These are phyloP conservation scores for Pheosia tremula DNA, from an alignment of 2,888 invertebrate species.

Conservation along the genomic window DNA sequence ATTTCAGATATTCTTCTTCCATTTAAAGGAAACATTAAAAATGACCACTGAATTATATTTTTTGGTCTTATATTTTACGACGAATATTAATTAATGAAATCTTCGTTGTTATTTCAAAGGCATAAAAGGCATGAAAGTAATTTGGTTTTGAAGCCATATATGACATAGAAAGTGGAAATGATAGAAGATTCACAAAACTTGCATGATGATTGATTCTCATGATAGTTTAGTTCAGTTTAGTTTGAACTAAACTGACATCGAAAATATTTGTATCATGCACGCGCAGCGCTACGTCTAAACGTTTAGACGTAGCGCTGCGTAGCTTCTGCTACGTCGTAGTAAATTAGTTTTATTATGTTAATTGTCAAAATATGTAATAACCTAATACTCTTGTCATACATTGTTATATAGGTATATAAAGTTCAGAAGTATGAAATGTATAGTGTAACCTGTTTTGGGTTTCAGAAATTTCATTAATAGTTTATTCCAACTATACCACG, in stretches of 20 bases:
- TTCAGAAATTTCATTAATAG: no score
- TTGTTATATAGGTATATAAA: no score
- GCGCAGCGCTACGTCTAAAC: no score
- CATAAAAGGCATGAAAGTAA: not conserved
- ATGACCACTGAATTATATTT: not conserved
- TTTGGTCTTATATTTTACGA: not conserved
- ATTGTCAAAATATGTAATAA: not conserved
- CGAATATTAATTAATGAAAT: not conserved
- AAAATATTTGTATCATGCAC: not conserved
- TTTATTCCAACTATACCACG: no score
- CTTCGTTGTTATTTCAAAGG: not conserved
- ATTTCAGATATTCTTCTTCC: not conserved
- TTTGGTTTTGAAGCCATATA: not conserved
- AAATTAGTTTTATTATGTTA: not conserved
- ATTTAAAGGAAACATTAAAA: not conserved
- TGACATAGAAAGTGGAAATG: not conserved
- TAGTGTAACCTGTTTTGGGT: no score
- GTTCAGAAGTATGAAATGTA: no score
- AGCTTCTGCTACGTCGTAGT: not conserved
- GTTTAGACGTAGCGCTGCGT: not conserved
- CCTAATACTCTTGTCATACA: no score
- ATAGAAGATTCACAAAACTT: not conserved
- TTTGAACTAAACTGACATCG: not conserved
- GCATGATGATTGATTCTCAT: not conserved
- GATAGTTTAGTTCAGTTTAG: no score